phyloP scores from a whole-genome alignment of 2,888 invertebrate genomes.

The Cephus pulcher region DNA sequence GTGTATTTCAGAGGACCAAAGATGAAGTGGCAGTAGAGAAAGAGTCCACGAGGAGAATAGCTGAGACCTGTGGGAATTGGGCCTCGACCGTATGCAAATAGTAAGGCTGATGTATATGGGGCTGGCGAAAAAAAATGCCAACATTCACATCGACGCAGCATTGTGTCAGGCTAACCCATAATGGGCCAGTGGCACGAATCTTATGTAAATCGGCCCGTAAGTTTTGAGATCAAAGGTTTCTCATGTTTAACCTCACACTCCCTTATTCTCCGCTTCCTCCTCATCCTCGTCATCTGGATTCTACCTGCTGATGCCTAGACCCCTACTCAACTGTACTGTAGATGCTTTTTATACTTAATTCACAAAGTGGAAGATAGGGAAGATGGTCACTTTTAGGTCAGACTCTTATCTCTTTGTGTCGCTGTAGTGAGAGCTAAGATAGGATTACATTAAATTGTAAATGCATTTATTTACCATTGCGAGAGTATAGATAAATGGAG shows the following conservation, averaged over 20 bases:
- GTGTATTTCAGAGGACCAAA: conserved; percentile 1
- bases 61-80: conserved; percentile 52
- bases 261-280: neutral
- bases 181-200: conserved; percentile 50
- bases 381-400: neutral
- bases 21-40: conserved; percentile 19
- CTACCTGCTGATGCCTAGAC: neutral
- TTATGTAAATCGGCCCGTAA: conserved; percentile 47
- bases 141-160: conserved; percentile 40
- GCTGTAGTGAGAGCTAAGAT: neutral
- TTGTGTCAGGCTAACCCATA: conserved; percentile 40
- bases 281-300: neutral
- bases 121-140: conserved; percentile 27
- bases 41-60: conserved; percentile 28
- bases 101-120: conserved; percentile 31
- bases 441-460: neutral
- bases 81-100: conserved; percentile 50
- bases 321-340: neutral
- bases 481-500: neutral
- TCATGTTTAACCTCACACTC: neutral
- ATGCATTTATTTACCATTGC: neutral
- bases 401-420: neutral
- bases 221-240: neutral
- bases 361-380: neutral
- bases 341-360: neutral